Evolutionary conservation across 2,113 vertebrate genomes (phyloP), one percentile per base, ranked within the genome.

Genomic region (Leuciscus idus): DNA sequence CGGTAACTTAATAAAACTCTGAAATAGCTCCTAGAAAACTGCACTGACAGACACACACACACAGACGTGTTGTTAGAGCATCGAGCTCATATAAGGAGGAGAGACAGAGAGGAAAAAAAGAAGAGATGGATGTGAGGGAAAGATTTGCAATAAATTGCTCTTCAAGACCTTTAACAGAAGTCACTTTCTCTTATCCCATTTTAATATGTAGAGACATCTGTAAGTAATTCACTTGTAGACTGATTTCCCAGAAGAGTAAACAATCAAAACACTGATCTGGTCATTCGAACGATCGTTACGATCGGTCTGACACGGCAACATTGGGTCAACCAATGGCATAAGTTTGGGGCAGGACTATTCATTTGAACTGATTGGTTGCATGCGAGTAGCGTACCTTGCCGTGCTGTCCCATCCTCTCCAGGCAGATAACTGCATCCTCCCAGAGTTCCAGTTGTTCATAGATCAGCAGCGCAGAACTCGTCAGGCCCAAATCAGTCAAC

Each of bases 351-450:
- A 43, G 33, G 4, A 46, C 30, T 21, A 70, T 72, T 72, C 0
- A 21, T 39, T 72, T 72, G 4, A 36, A 72, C 33, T 72, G 19
- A 72, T 3, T 57, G 19, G 55, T 57, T 21, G 17, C 8, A 26
- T 68, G 74, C 8, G 81, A 26, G 12, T 84, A 19, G 78, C 90
- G 26, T 94, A 99, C 98, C 97, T 99, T 99, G 75, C 98, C 98
- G 46, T 99, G 97, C 74, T 98, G 96, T 72, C 98, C 98, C 43
- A 96, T 91, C 92, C 95, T 95, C 93, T 98, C 98, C 5, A 97
- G 96, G 90, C 98, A 99, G 93, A 99, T 94, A n/a, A 98, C 95
- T 1, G 93, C 95, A 52, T 99, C 97, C 93, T 99, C 98, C 98
- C 98, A 99, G 91, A 99, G 97, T 91, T 98, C 95, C 78, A 99